Conservation (phyloP, 2,113 vertebrate species). For the Sarotherodon lohbergeri region DNA sequence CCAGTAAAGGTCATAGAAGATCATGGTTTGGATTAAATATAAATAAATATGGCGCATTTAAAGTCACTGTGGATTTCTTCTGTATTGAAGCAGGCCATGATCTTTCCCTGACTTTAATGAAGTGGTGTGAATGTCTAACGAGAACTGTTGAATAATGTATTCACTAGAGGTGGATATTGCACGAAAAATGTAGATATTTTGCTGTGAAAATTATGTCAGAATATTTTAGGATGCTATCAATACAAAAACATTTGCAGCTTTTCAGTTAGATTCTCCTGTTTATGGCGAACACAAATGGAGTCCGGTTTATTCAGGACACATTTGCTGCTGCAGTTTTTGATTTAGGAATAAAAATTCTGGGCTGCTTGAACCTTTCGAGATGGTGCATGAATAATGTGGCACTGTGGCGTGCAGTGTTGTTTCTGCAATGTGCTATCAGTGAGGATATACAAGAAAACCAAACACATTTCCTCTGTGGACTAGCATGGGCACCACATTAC, state of each 20-base stretch:
- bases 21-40: background rate
- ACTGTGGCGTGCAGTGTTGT: background rate
- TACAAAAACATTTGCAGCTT: background rate
- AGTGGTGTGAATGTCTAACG: background rate
- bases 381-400: background rate
- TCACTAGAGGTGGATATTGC: background rate
- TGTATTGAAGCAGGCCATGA: background rate
- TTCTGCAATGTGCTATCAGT: background rate
- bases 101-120: background rate
- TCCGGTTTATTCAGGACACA: background rate
- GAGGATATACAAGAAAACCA: background rate
- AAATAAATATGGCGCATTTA: background rate
- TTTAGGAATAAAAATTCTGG: background rate
- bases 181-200: background rate
- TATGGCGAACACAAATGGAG: background rate
- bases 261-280: background rate
- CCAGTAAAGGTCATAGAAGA: background rate
- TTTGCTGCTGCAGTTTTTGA: background rate
- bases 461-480: background rate
- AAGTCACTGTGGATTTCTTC: background rate
- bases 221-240: background rate
- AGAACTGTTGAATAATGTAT: background rate
- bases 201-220: background rate
- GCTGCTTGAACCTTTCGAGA: background rate
- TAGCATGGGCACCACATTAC: background rate